Evolutionary conservation across 2,113 vertebrate genomes (phyloP), one percentile per base, ranked within the genome.

Genomic region (Cryptotis parvus): DNA sequence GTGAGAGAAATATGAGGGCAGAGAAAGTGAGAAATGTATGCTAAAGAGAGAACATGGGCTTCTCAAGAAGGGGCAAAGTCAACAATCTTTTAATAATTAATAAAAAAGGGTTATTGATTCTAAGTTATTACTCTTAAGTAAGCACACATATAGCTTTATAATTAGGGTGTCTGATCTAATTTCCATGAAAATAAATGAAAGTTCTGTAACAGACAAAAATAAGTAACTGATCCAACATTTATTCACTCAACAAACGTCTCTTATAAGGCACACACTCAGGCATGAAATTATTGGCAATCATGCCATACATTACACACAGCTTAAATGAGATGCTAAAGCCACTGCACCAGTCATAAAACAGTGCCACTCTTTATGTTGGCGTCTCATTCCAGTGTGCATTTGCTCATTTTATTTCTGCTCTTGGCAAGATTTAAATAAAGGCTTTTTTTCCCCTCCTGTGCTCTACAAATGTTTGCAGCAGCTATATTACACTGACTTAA

Each of bases 351-450:
- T 93, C 85, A 88, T 92, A 93, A 91, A 88, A 94, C 41, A 0
- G 93, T 93, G 75, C 75, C 86, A 35, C 45, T 95, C 95, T 96
- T 96, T 83, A 91, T 52, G 75, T 74, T 96, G 91, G 91, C 95
- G 95, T 95, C 91, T 93, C 80, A 92, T 77, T 88, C 41, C 66
- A 75, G 68, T 95, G 90, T 94, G 90, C 92, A 91, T 95, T 95
- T 97, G 93, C 83, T 97, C 95, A 89, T 96, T 97, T 97, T 94
- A 97, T 94, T 97, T 97, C 93, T 96, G 96, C 94, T 97, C 92
- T 95, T 95, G 95, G 96, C 93, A 97, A 96, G 96, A 92, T 95
- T 96, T 96, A 95, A 97, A 96, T 96, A 97, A 97, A 97, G 77
- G 78, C 79, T 90, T 96, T 95, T n/a, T 85, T 9, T 20, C 35